Evolutionary conservation across 2,113 vertebrate species (phyloP).

Genomic region (Barnardius zonarius): DNA sequence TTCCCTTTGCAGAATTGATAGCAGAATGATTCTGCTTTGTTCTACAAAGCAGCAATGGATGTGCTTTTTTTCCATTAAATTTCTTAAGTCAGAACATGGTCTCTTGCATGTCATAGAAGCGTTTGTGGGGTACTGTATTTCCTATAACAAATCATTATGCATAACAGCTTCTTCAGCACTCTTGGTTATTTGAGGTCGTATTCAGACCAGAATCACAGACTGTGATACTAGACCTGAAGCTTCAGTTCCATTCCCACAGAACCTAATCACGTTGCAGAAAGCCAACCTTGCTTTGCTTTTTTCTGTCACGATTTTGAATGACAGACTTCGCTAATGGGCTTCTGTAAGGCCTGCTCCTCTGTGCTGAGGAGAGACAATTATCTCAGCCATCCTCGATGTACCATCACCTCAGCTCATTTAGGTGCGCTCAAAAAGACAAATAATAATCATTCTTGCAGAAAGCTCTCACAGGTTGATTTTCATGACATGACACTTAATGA

Average conservation of each 20-base stretch:
- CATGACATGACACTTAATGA: conserved; percentile 44
- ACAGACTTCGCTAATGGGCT: conserved; percentile 49
- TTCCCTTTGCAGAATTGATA: background rate
- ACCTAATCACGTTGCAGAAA: conserved; percentile 14
- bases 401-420: conserved; percentile 38
- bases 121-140: background rate
- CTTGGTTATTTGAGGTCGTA: conserved; percentile 41
- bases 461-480: conserved; percentile 37
- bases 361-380: conserved; percentile 27
- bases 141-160: background rate
- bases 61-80: background rate
- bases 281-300: conserved; percentile 37
- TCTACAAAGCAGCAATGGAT: background rate
- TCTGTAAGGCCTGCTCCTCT: conserved; percentile 6
- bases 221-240: conserved; percentile 25
- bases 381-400: background rate
- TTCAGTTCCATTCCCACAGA: conserved; percentile 31
- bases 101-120: background rate
- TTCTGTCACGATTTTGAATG: conserved; percentile 54
- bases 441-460: conserved; percentile 54
- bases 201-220: conserved; percentile 53
- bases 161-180: background rate
- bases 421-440: conserved; percentile 48
- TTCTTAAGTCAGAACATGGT: background rate
- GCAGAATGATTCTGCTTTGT: background rate